A percentile compares a stretch with the other conserved stretches of the same genome.
Evolutionary conservation across 2,113 vertebrate genomes (phyloP).

Genomic region (Gila orcuttii): DNA sequence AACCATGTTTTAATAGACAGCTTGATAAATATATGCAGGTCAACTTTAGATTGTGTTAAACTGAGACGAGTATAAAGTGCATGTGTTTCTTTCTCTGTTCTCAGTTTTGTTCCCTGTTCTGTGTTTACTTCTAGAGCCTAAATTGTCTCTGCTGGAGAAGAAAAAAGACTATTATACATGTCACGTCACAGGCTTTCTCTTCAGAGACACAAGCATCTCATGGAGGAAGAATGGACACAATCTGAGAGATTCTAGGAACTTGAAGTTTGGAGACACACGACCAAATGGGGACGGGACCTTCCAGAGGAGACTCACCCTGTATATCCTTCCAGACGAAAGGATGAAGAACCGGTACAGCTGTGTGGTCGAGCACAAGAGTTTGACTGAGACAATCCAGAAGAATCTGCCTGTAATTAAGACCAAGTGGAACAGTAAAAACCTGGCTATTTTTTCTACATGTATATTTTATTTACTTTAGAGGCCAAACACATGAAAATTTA

Average conservation of each 20-base stretch:
- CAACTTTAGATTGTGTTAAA: no score
- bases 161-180: accelerated
- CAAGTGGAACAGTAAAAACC: not conserved
- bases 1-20: no score
- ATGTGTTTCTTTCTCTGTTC: not conserved
- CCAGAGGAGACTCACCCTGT: not conserved
- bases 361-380: not conserved
- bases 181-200: not conserved
- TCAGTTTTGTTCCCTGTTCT: not conserved
- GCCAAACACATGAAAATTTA: not conserved
- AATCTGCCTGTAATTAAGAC: not conserved
- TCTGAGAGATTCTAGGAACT: not conserved
- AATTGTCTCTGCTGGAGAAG: not conserved
- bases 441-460: no score
- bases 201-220: not conserved
- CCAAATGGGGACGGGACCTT: not conserved
- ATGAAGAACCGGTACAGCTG: not conserved
- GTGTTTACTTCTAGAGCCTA: not conserved
- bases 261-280: not conserved
- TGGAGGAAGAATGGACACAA: not conserved
- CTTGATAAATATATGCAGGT: no score
- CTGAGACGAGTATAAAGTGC: no score
- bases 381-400: not conserved
- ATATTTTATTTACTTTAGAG: no score
- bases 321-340: not conserved